Evolutionary conservation across 2,113 vertebrate species (phyloP), one percentile per base, ranked within the genome.

Genomic region (Malurus alboscapulatus): DNA sequence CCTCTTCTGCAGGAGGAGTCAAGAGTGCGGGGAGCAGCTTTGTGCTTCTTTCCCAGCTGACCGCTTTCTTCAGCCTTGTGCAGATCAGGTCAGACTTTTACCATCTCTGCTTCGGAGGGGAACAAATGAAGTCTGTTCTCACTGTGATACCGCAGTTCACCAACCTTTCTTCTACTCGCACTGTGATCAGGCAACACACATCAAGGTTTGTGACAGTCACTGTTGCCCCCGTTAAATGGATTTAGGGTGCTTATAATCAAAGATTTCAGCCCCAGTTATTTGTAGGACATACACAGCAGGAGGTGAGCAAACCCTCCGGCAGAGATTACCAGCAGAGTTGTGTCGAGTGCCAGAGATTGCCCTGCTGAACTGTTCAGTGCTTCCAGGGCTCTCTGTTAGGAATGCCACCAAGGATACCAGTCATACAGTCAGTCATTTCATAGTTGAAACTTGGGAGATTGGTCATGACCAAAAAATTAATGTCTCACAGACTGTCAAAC

Each of bases 181-280:
- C 18, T 27, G 44, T 30, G 40, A 72, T 21, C 4, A 2, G 62
- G 54, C 26, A 78, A 63, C 18, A 16, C 24, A 15, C 24, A 24
- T 21, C 45, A 27, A 30, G 26, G 54, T 59, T 93, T 90, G 53
- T n/a, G n/a, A 45, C 25, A 50, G 47, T 34, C 83, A 17, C 50
- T 29, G 20, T 19, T 82, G 29, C 17, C 54, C 67, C 53, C 0
- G 0, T 61, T 82, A 36, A 83, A 54, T 6, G 8, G n/a, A 6
- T 1, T 69, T 54, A 73, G 55, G 27, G 27, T 44, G 14, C 16
- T 7, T n/a, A 68, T 17, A 83, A 92, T 25, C 21, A 73, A 79
- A 62, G 45, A 26, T 20, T 67, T 42, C 25, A 57, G 21, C 26
- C 5, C 3, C 30, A 19, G 44, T 51, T 78, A 29, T 62, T 65